Conservation (phyloP, 2,113 vertebrate species). For the Chrysochloris asiatica region DNA sequence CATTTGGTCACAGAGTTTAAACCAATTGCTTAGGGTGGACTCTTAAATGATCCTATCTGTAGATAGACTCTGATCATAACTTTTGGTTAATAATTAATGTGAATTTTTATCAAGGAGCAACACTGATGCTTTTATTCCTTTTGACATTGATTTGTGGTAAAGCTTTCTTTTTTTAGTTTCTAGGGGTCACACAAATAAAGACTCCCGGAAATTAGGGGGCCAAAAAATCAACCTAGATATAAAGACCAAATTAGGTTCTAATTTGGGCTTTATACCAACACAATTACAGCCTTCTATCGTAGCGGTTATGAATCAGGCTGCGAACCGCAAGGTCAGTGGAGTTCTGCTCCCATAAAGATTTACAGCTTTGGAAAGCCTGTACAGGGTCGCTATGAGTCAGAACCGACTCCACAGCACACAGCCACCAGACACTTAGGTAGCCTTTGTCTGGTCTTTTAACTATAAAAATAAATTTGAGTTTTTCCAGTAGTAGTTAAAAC, state of each 20-base stretch:
- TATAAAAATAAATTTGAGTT: not conserved
- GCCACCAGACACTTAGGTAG: not conserved
- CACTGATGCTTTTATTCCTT: not conserved
- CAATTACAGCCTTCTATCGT: not conserved
- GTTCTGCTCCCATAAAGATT: too few relatives aligned
- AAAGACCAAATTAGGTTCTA: constrained; percentile 15
- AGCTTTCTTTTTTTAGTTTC: not conserved
- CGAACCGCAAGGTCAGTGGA: too few relatives aligned
- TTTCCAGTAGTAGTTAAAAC: not conserved
- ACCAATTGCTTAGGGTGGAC: not conserved
- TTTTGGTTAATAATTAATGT: not conserved
- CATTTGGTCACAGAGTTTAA: constrained; percentile 15
- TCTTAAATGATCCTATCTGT: not conserved
- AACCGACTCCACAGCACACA: too few relatives aligned
- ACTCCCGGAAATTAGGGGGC: not conserved
- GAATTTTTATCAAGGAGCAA: constrained; percentile 19
- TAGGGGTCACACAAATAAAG: not conserved
- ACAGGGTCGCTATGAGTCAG: too few relatives aligned
- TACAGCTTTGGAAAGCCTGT: too few relatives aligned
- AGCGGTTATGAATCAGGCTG: too few relatives aligned
- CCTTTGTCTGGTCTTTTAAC: not conserved
- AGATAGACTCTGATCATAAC: constrained; percentile 3
- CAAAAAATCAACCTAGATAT: not conserved
- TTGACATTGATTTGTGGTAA: not conserved
- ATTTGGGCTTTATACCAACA: not conserved